Base-by-base conservation (phyloP, 1,140 invertebrate species). In the Danaus plexippus region DNA sequence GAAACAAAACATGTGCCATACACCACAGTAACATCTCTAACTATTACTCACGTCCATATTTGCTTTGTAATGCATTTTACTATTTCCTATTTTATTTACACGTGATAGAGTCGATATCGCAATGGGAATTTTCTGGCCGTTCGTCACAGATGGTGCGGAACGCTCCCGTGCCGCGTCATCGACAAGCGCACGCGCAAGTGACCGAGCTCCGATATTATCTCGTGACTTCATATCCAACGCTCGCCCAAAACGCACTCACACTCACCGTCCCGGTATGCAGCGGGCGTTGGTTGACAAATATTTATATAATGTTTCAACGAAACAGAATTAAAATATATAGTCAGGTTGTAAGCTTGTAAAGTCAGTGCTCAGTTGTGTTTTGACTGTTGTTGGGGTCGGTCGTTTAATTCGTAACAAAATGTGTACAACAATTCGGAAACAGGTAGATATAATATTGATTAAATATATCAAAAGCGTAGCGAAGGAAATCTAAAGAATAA, bases 131-230 rank as follows among this genome's bases (percentile, higher is more conserved):
- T 43, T 32, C 9, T 51, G 22, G 48, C 56, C 11, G 42, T 44
- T 44, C 44, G 69, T 71, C 58, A 65, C 70, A 72, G 63, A 72
- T 74, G 67, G 59, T 70, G 64, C 70, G 61, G 61, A 59, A 69
- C 57, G 53, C 54, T 63, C 66, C 49, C 57, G 64, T 62, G 56
- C 59, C 60, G 65, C 73, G 73, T 77, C 77, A 74, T 71, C 61
- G 61, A 54, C 52, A 63, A 67, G 67, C 57, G 71, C 68, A 67
- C 58, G 59, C 64, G 59, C 53, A 56, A 32, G 49, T 52, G 53
- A 56, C 58, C 45, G 46, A 55, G 52, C 47, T 59, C 48, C 42
- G 44, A 43, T 46, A 56, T 54, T 51, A 59, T 46, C 48, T 42
- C 22, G 2, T n/a, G 15, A 43, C 45, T 54, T 54, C 51, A 52